Base-by-base conservation (phyloP, 53 echinoderm and acorn worm species). In the Mesocentrotus franciscanus region DNA sequence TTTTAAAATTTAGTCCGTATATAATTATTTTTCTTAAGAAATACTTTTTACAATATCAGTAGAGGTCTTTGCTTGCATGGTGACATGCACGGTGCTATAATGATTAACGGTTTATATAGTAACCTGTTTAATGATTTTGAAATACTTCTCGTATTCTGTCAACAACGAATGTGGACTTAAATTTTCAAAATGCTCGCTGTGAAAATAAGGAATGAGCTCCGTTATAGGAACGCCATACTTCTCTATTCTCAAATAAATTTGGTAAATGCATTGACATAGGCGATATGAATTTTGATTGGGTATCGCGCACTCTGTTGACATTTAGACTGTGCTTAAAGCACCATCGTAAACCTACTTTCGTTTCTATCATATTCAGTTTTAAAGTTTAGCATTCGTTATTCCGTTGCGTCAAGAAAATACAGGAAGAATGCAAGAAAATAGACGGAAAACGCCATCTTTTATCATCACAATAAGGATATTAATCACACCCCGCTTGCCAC, bases 401-500 rank as follows among this genome's bases (percentile, higher is more conserved):
- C 87, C 11, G 58, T n/a, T 17, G 87, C 27, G 87, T 87, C 87
- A 58, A 57, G 84, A 87, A 75, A 87, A 56, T 87, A 87, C 56
- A 87, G 29, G 87, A 57, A 87, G 84, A 87, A 58, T 87, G 13
- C 20, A 57, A 87, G 11, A 87, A 87, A 84, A 49, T 55, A 42
- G 29, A 84, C 9, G 84, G 84, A 84, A 79, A 87, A 87, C 10
- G 87, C 59, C 56, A 57, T 58, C 26, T 87, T n/a, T 87, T 58
- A 87, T 87, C 10, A 87, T 58, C 56, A 58, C 64, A 32, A 17
- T 61, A 61, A 91, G 64, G 32, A 20, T 91, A 91, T 64, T 91
- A 91, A 91, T 91, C 66, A 36, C 66, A 35, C 64, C 14, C 66
- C 62, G 39, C 66, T 91, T 91, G 64, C 91, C 91, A 91, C 66